These are phyloP conservation scores for Enteromius radiatus DNA, from an alignment of 2,797 vertebrate genomes.

Conservation along the genomic window DNA sequence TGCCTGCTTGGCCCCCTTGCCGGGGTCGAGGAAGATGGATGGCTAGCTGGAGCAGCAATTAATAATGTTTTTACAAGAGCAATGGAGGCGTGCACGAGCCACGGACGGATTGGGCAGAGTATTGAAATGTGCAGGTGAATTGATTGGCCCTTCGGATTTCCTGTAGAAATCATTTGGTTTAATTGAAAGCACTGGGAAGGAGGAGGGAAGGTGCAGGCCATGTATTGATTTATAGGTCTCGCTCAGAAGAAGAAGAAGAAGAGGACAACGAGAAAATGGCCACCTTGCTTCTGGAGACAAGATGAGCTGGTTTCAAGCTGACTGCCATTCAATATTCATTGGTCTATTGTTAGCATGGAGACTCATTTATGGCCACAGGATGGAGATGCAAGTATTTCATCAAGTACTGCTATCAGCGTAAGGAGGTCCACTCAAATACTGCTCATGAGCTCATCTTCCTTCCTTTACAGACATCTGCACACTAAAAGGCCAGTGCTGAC, in stretches of 20 bases:
- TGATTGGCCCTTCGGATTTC: slow-evolving; percentile 67
- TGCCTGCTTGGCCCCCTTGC: slow-evolving; percentile 34
- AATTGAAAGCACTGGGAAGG: slow-evolving; percentile 63
- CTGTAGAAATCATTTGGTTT: slow-evolving; percentile 69
- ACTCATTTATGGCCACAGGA: slow-evolving; percentile 33
- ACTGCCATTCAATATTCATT: slow-evolving; percentile 51
- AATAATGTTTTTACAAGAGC: slow-evolving; percentile 73
- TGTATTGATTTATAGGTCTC: slow-evolving; percentile 66
- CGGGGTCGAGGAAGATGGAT: slow-evolving; percentile 65
- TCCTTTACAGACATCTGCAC: neutral
- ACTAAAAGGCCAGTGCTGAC: neutral
- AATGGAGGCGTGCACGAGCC: slow-evolving; percentile 56
- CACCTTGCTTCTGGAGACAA: slow-evolving; percentile 51
- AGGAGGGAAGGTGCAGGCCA: slow-evolving; percentile 40
- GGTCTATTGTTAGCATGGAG: slow-evolving; percentile 41
- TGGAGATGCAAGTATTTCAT: slow-evolving; percentile 30
- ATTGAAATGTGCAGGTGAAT: slow-evolving; percentile 69
- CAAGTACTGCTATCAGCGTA: neutral
- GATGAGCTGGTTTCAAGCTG: slow-evolving; percentile 47
- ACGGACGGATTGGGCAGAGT: slow-evolving; percentile 55
- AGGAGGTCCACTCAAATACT: neutral
- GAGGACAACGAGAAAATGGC: slow-evolving; percentile 60
- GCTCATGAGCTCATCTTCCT: neutral
- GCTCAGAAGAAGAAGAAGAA: slow-evolving; percentile 45
- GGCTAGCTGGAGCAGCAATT: slow-evolving; percentile 67